Conservation (phyloP, 2,113 vertebrate species). For the Phalacrocorax carbo region DNA sequence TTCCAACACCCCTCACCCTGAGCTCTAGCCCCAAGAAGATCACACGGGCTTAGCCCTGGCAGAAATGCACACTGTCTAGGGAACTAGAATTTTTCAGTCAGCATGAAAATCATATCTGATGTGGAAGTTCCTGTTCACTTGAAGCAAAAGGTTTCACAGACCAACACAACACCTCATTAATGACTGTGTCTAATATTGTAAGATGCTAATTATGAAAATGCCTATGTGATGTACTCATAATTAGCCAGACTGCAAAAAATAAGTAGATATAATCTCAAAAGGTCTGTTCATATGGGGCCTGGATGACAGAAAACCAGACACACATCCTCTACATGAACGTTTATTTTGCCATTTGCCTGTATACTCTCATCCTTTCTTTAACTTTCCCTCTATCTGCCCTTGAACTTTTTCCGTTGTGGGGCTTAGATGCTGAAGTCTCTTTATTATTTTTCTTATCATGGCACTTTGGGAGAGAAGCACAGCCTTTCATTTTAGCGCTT, state of each 20-base stretch:
- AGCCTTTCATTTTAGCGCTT: neutral
- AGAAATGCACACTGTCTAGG: neutral
- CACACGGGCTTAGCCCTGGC: neutral
- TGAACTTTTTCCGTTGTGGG: neutral
- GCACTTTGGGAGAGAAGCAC: neutral
- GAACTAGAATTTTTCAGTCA: neutral
- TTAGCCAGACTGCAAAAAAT: neutral
- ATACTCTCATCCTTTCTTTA: neutral
- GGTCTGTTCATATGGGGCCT: neutral
- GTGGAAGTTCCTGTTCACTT: neutral
- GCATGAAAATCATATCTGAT: neutral
- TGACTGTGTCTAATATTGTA: neutral
- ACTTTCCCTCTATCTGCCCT: neutral
- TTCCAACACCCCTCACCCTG: neutral
- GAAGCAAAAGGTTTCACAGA: neutral
- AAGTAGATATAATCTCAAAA: neutral
- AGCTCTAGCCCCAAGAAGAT: neutral
- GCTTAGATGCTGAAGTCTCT: neutral
- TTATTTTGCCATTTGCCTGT: neutral
- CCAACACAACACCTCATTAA: neutral
- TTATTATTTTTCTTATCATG: slow-evolving; percentile 12
- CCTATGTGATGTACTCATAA: neutral
- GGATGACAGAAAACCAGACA: neutral
- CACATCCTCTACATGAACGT: neutral
- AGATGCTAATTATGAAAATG: neutral